These are phyloP conservation scores for Paratilapia polleni DNA, from an alignment of 2,113 vertebrate species.

Conservation along the genomic window DNA sequence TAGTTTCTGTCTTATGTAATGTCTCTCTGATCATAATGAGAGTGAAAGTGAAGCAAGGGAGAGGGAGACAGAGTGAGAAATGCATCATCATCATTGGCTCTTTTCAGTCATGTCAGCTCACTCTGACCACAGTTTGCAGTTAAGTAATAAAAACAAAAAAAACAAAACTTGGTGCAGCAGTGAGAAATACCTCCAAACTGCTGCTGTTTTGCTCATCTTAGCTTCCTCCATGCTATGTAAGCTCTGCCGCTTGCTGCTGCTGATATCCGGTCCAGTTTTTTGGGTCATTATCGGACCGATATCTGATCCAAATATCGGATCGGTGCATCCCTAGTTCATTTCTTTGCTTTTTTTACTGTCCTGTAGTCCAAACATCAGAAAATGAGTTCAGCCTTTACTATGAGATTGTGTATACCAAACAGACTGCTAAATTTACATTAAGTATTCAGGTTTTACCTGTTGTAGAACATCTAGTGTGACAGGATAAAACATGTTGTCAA, in stretches of 20 bases:
- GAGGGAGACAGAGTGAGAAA: not conserved
- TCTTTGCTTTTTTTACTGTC: not conserved
- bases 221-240: not conserved
- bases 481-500: conserved; percentile 99
- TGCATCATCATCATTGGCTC: not conserved
- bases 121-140: not conserved
- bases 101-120: not conserved
- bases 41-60: not conserved
- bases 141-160: too few relatives aligned
- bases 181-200: not conserved
- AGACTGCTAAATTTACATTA: not conserved
- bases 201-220: not conserved
- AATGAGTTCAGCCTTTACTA: not conserved
- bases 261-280: not conserved
- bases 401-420: not conserved
- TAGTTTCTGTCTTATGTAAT: not conserved
- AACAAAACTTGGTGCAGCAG: not conserved
- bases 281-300: not conserved
- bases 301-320: not conserved
- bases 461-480: conserved; percentile 98
- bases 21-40: not conserved
- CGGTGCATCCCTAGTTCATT: not conserved
- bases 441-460: conserved; percentile 83
- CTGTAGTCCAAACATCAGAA: not conserved
- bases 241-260: not conserved